These are phyloP conservation scores for Holcopasites calliopsidis DNA, from an alignment of 1,140 invertebrate genomes.

Conservation along the genomic window DNA sequence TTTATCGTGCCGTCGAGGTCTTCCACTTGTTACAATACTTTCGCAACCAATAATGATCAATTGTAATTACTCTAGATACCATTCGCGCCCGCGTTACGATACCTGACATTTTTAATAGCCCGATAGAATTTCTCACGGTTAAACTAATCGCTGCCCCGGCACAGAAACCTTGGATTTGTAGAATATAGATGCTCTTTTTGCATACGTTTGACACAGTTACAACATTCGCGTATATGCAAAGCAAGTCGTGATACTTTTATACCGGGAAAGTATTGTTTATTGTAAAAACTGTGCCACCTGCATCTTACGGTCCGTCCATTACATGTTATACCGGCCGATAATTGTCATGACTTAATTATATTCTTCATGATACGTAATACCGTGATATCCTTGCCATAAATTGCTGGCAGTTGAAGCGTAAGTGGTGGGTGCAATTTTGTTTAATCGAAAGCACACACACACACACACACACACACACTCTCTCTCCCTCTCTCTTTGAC, in stretches of 20 bases:
- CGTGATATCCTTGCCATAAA: constrained; percentile 8
- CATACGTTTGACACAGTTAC: too few relatives aligned
- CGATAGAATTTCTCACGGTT: constrained; percentile 5
- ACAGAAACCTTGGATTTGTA: constrained; percentile 15
- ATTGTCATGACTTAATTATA: constrained; percentile 5
- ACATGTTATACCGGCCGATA: background rate
- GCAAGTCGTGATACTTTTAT: background rate
- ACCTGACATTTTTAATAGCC: background rate
- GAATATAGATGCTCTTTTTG: background rate
- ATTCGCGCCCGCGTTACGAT: background rate
- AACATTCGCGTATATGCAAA: background rate
- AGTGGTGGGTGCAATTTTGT: constrained; percentile 11
- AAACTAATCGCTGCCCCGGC: background rate
- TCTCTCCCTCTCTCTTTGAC: background rate
- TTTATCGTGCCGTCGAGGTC: background rate
- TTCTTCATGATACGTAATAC: background rate
- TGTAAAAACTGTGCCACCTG: background rate
- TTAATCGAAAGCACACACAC: background rate
- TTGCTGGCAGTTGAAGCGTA: background rate
- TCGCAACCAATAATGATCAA: constrained; percentile 1
- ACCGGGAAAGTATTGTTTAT: too few relatives aligned
- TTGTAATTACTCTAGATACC: background rate
- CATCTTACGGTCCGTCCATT: too few relatives aligned
- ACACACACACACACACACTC: too few relatives aligned
- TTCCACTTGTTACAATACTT: background rate